These are phyloP conservation scores for Vanessa cardui DNA, from an alignment of 2,888 invertebrate species.

Conservation along the genomic window DNA sequence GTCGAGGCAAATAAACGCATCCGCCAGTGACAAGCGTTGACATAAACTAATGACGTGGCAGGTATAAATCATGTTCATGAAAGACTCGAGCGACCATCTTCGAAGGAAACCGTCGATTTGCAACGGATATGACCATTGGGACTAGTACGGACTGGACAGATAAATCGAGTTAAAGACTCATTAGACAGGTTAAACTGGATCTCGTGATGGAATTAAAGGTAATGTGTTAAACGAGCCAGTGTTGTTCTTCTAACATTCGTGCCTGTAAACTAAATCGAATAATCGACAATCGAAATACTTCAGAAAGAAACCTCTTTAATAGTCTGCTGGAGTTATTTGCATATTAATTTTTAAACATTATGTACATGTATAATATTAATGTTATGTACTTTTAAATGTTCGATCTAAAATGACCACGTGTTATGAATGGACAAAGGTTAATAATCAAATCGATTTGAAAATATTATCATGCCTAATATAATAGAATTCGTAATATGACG, in stretches of 20 bases:
- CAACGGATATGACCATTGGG: slow-evolving; percentile 78
- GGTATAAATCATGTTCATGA: slow-evolving; percentile 80
- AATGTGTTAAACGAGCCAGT: slow-evolving; percentile 21
- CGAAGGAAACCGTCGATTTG: slow-evolving; percentile 79
- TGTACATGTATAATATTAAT: no score
- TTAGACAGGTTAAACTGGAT: slow-evolving; percentile 37
- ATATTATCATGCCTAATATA: no score
- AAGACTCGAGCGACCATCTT: slow-evolving; percentile 52
- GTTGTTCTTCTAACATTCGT: background rate
- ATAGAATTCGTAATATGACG: no score
- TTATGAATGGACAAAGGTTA: no score
- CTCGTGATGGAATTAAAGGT: slow-evolving; percentile 27
- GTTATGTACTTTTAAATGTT: no score
- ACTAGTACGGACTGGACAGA: slow-evolving; percentile 59
- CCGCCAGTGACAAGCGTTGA: slow-evolving; percentile 70
- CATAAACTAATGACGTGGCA: slow-evolving; percentile 77
- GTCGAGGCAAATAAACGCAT: slow-evolving; percentile 70
- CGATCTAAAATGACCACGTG: no score
- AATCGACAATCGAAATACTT: background rate
- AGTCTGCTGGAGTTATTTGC: no score
- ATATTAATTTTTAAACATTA: no score
- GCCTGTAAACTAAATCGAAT: background rate
- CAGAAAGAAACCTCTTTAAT: no score
- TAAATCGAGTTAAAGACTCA: slow-evolving; percentile 40
- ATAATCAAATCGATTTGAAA: no score